Evolutionary conservation across 2,113 vertebrate species (phyloP).

Genomic region (Atherinomorus stipes): DNA sequence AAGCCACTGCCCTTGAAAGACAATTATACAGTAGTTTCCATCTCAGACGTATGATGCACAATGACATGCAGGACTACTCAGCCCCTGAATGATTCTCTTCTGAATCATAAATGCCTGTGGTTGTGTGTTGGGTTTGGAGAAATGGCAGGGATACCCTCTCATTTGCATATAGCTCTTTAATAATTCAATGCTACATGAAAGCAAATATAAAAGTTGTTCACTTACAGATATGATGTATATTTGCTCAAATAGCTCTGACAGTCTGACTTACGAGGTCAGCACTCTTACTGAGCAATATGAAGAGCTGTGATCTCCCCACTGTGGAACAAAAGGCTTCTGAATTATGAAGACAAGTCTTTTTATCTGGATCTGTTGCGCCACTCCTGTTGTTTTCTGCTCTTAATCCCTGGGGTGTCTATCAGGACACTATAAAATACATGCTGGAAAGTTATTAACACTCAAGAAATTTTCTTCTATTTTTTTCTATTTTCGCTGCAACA

Average conservation of each 20-base stretch:
- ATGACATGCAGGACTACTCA: slow-evolving; percentile 16
- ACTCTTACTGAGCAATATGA: slow-evolving; percentile 21
- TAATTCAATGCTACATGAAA: not conserved
- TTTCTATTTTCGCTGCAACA: too few relatives aligned
- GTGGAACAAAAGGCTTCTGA: slow-evolving; percentile 35
- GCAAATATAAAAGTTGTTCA: not conserved
- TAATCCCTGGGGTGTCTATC: not conserved
- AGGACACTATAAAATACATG: not conserved
- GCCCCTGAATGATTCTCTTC: not conserved
- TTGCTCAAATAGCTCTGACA: not conserved
- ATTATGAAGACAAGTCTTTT: slow-evolving; percentile 35
- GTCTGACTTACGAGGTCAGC: not conserved
- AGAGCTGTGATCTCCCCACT: not conserved
- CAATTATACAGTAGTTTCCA: slow-evolving; percentile 28
- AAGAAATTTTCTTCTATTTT: too few relatives aligned
- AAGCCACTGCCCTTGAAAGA: slow-evolving; percentile 42
- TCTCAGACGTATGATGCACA: not conserved
- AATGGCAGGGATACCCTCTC: slow-evolving; percentile 12
- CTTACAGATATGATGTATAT: slow-evolving; percentile 11
- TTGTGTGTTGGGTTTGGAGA: not conserved
- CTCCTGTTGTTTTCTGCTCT: slow-evolving; percentile 9
- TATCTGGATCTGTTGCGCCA: slow-evolving; percentile 17
- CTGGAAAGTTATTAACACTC: not conserved
- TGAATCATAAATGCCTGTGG: slow-evolving; percentile 8
- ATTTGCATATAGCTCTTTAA: slow-evolving; percentile 38